Percentiles rank a stretch among this genome's conserved stretches.
phyloP scores from a whole-genome alignment of 2,888 invertebrate species.

The Drosophila neonasuta region DNA sequence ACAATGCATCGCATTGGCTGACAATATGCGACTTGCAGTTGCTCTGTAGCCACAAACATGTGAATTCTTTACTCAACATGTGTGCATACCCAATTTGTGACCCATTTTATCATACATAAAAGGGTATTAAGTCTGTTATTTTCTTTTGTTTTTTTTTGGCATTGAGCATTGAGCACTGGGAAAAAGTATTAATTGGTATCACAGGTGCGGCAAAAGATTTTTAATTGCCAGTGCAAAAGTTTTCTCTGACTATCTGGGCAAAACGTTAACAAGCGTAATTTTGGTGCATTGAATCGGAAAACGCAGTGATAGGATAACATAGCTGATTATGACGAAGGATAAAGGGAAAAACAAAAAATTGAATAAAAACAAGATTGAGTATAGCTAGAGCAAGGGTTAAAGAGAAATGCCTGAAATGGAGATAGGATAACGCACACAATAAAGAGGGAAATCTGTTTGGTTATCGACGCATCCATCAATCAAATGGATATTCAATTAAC shows the following conservation, averaged over 20 bases:
- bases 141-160: conserved; percentile 16
- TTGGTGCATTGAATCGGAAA: conserved; percentile 61
- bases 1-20: neutral
- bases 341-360: neutral
- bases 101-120: conserved; percentile 10
- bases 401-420: conserved; percentile 3
- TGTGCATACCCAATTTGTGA: neutral
- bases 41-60: neutral
- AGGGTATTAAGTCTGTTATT: conserved; percentile 21
- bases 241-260: conserved; percentile 33
- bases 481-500: conserved; percentile 47
- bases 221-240: conserved; percentile 61
- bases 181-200: conserved; percentile 71
- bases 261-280: conserved; percentile 52
- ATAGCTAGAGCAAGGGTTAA: neutral
- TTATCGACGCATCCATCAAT: conserved; percentile 35
- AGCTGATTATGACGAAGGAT: conserved; percentile 9
- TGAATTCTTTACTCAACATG: neutral
- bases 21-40: neutral
- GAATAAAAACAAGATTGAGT: neutral
- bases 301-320: conserved; percentile 41
- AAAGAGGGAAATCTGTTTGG: conserved; percentile 26
- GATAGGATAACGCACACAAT: conserved; percentile 8
- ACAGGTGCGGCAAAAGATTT: conserved; percentile 47
- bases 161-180: conserved; percentile 25